These are phyloP conservation scores for Riptortus pedestris DNA, from an alignment of 1,140 invertebrate species.

Conservation along the genomic window DNA sequence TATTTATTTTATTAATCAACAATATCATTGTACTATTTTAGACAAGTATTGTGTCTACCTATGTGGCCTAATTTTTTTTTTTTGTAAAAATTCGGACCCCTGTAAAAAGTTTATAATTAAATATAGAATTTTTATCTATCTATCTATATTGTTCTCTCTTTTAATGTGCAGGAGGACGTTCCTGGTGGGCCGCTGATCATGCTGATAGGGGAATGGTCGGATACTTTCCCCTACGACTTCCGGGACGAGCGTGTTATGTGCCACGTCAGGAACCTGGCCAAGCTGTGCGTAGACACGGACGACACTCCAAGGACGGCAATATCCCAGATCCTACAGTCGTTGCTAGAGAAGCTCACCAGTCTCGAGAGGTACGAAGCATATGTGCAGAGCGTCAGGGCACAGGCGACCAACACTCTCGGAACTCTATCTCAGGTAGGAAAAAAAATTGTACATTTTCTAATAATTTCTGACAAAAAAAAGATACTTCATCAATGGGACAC, in stretches of 20 bases:
- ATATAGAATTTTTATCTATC: too few relatives aligned
- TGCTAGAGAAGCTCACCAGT: slow-evolving; percentile 67
- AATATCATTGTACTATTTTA: too few relatives aligned
- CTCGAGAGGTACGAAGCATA: slow-evolving; percentile 71
- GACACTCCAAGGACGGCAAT: slow-evolving; percentile 47
- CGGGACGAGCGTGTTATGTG: slow-evolving; percentile 89
- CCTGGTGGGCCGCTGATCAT: slow-evolving; percentile 18
- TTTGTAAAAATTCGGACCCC: too few relatives aligned
- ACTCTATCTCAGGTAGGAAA: slow-evolving; percentile 17
- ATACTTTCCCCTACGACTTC: slow-evolving; percentile 92
- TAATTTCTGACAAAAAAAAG: not conserved
- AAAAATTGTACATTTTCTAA: too few relatives aligned
- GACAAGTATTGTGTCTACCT: too few relatives aligned
- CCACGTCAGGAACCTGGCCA: slow-evolving; percentile 77
- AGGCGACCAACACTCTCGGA: slow-evolving; percentile 1
- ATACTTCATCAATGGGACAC: too few relatives aligned
- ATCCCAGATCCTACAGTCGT: slow-evolving; percentile 70
- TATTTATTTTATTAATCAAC: too few relatives aligned
- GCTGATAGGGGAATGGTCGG: slow-evolving; percentile 82
- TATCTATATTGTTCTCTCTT: too few relatives aligned
- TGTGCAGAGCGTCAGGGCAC: slow-evolving; percentile 20
- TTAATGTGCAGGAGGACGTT: slow-evolving; percentile 23
- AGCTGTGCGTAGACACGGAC: slow-evolving; percentile 59
- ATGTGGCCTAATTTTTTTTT: too few relatives aligned
- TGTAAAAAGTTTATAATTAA: too few relatives aligned